A percentile compares a stretch with the other conserved stretches of the same genome.
phyloP scores from a whole-genome alignment of 2,797 vertebrate species.

The Alca torda region DNA sequence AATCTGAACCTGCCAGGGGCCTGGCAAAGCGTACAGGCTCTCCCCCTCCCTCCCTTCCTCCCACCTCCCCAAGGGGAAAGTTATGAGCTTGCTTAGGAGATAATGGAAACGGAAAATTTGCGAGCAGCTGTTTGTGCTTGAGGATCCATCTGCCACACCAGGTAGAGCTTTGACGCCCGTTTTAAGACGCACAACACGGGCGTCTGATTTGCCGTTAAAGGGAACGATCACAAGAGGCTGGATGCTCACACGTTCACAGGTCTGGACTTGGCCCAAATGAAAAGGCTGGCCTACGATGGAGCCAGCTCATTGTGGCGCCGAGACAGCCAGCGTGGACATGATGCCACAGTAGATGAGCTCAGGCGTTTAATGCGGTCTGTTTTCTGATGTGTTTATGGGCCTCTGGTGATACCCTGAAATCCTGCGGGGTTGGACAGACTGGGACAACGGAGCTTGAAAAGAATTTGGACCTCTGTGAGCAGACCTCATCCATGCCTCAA shows the following conservation, averaged over 20 bases:
- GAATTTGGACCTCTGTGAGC: not conserved
- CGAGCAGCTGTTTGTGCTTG: not conserved
- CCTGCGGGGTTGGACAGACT: not conserved
- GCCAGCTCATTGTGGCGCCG: not conserved
- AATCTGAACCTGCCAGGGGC: not conserved
- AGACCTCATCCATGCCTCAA: not conserved
- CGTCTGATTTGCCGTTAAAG: not conserved
- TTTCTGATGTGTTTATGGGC: not conserved
- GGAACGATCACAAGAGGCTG: not conserved
- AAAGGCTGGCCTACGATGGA: not conserved
- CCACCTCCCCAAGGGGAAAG: not conserved
- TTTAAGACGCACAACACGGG: not conserved
- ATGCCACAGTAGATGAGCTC: not conserved
- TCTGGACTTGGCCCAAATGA: not conserved
- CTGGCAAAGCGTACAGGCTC: not conserved
- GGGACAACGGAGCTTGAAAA: not conserved
- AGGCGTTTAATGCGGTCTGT: not conserved
- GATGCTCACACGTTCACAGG: not conserved
- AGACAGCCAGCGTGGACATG: not conserved
- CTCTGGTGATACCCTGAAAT: not conserved
- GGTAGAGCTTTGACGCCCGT: rapidly evolving
- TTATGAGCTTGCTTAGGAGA: not conserved
- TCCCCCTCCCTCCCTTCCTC: not conserved
- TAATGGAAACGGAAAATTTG: not conserved
- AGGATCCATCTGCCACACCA: not conserved